phyloP scores from a whole-genome alignment of 1,140 invertebrate genomes.

The Bradysia coprophila region DNA sequence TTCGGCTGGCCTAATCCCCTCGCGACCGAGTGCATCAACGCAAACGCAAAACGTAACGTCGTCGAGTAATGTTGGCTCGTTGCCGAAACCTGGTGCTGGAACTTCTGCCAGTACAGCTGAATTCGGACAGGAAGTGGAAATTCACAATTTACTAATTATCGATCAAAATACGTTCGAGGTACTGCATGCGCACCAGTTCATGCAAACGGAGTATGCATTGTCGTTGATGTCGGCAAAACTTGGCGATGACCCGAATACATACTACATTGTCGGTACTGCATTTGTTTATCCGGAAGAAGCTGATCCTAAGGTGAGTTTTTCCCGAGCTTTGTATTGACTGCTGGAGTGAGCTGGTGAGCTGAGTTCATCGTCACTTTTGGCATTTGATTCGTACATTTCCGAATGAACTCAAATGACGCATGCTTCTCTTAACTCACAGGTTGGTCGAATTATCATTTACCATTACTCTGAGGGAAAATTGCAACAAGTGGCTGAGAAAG shows the following conservation, averaged over 20 bases:
- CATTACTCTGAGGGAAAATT: conserved; percentile 83
- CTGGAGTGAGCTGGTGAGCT: too few species aligned
- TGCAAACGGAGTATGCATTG: conserved; percentile 73
- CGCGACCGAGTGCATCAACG: conserved; percentile 60
- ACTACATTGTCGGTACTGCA: conserved; percentile 90
- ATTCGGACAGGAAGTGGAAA: conserved; percentile 72
- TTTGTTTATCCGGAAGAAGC: conserved; percentile 86
- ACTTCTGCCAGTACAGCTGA: conserved; percentile 29
- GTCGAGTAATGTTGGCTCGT: conserved; percentile 24
- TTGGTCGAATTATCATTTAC: conserved; percentile 76
- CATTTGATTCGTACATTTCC: too few species aligned
- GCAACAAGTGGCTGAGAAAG: conserved; percentile 81
- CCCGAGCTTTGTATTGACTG: background rate
- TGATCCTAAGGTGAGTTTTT: conserved; percentile 51
- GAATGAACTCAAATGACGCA: too few species aligned
- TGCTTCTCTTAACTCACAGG: conserved; percentile 5
- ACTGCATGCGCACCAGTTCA: conserved; percentile 81
- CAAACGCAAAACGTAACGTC: conserved; percentile 37
- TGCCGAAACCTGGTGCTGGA: conserved; percentile 21
- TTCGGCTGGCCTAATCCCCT: conserved; percentile 38
- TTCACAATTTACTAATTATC: conserved; percentile 81
- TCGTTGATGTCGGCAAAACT: conserved; percentile 78
- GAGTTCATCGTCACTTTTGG: too few species aligned
- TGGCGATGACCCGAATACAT: conserved; percentile 79
- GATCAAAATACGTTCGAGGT: conserved; percentile 94